These are phyloP conservation scores for Caenorhabditis brenneri DNA, from an alignment of 1,140 invertebrate genomes.

Conservation along the genomic window DNA sequence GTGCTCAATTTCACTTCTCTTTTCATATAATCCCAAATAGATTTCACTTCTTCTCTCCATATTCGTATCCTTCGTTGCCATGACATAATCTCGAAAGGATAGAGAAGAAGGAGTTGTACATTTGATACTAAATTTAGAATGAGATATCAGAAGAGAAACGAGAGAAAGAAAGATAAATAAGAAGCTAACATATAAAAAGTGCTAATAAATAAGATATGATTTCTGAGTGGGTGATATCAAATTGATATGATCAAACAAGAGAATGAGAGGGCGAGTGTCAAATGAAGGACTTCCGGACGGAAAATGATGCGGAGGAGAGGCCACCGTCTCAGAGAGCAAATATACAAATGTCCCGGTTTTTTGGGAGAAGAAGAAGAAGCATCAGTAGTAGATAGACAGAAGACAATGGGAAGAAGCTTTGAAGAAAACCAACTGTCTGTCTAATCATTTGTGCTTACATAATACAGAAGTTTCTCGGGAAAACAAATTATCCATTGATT, in stretches of 20 bases:
- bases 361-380: not conserved
- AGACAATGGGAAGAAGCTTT: constrained; percentile 17
- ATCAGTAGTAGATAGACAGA: not conserved
- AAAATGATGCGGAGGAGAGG: constrained; percentile 32
- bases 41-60: not conserved
- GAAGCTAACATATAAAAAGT: not conserved
- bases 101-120: not conserved
- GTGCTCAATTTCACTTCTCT: constrained; percentile 17
- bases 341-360: constrained; percentile 34
- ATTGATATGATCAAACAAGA: constrained; percentile 37
- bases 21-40: not conserved
- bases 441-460: constrained; percentile 18
- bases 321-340: constrained; percentile 10
- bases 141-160: not conserved
- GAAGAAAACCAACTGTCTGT: not conserved
- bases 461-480: not conserved
- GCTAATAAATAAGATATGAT: not conserved
- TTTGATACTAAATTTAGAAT: not conserved
- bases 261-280: constrained; percentile 34
- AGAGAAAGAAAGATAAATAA: not conserved
- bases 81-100: not conserved
- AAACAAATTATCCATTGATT: not conserved
- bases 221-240: not conserved
- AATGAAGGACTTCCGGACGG: constrained; percentile 35
- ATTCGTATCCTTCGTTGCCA: not conserved